A percentile compares a stretch with the other conserved stretches of the same genome.
Evolutionary conservation across 2,113 vertebrate genomes (phyloP).

Genomic region (Syrrhaptes paradoxus): DNA sequence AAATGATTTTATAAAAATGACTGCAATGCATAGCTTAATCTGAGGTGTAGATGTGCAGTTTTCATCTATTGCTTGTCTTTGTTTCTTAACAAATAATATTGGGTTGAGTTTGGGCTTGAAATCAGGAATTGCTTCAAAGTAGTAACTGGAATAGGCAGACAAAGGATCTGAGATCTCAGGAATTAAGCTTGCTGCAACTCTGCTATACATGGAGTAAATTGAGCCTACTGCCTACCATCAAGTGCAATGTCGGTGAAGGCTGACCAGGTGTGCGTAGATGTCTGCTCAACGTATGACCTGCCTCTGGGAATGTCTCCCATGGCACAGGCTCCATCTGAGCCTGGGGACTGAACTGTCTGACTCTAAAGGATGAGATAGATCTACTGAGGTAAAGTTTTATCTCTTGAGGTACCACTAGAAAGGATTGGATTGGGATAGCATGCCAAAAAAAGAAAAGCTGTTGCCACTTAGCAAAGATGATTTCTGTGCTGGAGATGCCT

Average conservation of each 20-base stretch:
- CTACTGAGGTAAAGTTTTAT: not conserved
- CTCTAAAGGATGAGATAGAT: not conserved
- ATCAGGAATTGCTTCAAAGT: not conserved
- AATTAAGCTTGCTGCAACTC: not conserved
- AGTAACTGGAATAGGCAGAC: not conserved
- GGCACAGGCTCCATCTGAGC: not conserved
- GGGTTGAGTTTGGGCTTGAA: not conserved
- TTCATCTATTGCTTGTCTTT: not conserved
- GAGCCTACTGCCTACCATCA: not conserved
- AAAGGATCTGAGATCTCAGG: not conserved
- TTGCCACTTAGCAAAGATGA: not conserved
- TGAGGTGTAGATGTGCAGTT: rapidly evolving
- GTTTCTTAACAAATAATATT: not conserved
- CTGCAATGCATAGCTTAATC: not conserved
- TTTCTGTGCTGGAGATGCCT: not conserved
- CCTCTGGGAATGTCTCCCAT: rapidly evolving
- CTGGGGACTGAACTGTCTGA: not conserved
- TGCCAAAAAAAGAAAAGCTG: not conserved
- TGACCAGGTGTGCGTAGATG: rapidly evolving
- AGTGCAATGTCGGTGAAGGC: not conserved
- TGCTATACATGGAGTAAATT: not conserved
- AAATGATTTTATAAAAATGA: not conserved
- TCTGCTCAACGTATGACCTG: rapidly evolving
- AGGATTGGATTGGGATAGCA: not conserved
- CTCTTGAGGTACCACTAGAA: not conserved